Evolutionary conservation across 2,888 invertebrate genomes (phyloP), one percentile per base, ranked within the genome.

Genomic region (Helleia helle): DNA sequence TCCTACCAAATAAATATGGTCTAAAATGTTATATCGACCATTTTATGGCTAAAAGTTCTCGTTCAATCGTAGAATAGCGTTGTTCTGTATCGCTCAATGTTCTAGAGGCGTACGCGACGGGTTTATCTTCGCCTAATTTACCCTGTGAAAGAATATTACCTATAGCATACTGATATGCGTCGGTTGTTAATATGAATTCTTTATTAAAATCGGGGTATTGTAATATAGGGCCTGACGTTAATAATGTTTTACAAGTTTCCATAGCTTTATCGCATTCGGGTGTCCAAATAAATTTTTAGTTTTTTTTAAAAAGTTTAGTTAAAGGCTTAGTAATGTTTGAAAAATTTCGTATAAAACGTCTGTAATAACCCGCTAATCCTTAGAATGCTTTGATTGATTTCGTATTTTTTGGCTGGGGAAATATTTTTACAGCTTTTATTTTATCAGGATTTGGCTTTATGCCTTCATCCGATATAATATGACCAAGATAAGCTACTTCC

Each of bases 401-500:
- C 36, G 44, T 42, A 3, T 42, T 52, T 48, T 55, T 54, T 4
- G 64, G 61, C 27, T 49, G 40, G 8, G 61, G 60, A 40, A 58
- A 63, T 1, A 58, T 46, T 46, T 28, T 37, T 2, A 50, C 53
- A 2, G 54, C 50, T 39, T 46, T 36, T 7, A 57, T 45, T 50
- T 62, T 61, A 4, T 55, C 51, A 1, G 63, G 63, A 42, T 69
- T 62, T 2, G 73, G 68, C 38, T 58, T 61, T 0, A 66, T 55
- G 12, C 62, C 66, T 36, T 67, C 57, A 9, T 41, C 52, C 0
- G 62, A 56, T 1, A 72, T 62, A 1, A 65, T 55, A 29, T 66
- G 68, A 1, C 71, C 70, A 15, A 73, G 39, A 40, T 61, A 72
- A 0, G 56, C 55, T 7, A 71, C 62, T 55, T 67, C 62, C 12